A percentile compares a stretch with the other conserved stretches of the same genome.
phyloP scores from a whole-genome alignment of 2,113 vertebrate species.

The Astur gentilis region DNA sequence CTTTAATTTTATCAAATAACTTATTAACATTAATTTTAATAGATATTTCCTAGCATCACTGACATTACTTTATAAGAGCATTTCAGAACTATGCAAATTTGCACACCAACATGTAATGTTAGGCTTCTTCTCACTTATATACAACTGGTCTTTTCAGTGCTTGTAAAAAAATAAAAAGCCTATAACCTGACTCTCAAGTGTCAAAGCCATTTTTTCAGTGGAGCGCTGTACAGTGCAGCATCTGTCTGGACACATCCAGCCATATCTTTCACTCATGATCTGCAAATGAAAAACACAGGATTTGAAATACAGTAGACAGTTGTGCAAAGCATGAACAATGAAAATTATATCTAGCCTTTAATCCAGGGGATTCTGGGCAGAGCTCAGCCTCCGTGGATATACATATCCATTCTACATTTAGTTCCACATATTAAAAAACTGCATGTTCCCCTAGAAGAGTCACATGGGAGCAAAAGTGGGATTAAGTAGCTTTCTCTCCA shows the following conservation, averaged over 20 bases:
- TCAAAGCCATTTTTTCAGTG: background rate
- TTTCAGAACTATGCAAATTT: background rate
- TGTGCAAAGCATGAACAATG: conserved; percentile 42
- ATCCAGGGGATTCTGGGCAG: conserved; percentile 34
- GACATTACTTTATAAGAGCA: background rate
- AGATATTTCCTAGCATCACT: background rate
- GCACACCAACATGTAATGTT: background rate
- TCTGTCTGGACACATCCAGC: conserved; percentile 26
- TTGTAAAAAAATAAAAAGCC: background rate
- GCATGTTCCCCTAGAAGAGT: background rate
- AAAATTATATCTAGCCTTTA: conserved; percentile 48
- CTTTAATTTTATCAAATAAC: background rate
- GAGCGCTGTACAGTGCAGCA: background rate
- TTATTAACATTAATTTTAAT: background rate
- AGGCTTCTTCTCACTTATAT: background rate
- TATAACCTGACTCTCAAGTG: background rate
- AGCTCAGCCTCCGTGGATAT: background rate
- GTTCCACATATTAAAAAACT: conserved; percentile 19
- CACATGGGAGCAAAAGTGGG: conserved; percentile 10
- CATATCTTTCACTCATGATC: background rate
- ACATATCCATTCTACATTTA: conserved; percentile 20
- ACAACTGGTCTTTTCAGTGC: background rate
- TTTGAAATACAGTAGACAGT: conserved; percentile 45
- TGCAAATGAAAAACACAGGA: conserved; percentile 2
- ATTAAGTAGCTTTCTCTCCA: conserved; percentile 40